These are phyloP conservation scores for Ifrita kowaldi DNA, from an alignment of 2,113 vertebrate genomes.

Conservation along the genomic window DNA sequence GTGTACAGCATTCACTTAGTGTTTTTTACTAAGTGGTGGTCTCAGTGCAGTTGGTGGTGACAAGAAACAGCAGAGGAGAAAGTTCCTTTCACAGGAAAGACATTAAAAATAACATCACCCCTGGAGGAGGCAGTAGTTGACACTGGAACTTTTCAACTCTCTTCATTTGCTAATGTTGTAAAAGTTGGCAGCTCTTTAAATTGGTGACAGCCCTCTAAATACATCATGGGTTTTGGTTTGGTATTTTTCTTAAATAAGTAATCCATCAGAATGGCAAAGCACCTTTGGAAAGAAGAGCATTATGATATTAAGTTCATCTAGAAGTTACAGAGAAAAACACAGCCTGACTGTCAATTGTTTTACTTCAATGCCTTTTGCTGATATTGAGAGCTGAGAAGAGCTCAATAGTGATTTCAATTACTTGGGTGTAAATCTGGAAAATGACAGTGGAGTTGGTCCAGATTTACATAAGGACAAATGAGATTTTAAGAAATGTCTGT, in stretches of 20 bases:
- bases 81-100: background rate
- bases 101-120: background rate
- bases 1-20: background rate
- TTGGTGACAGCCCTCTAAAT: background rate
- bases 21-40: background rate
- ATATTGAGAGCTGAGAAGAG: background rate
- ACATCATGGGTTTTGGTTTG: background rate
- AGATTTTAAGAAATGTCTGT: constrained; percentile 28
- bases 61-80: background rate
- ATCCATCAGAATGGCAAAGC: background rate
- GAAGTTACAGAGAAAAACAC: background rate
- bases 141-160: background rate
- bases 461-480: constrained; percentile 31
- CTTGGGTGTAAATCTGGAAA: constrained; percentile 19
- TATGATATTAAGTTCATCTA: background rate
- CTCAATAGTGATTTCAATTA: background rate
- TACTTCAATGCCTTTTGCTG: constrained; percentile 3
- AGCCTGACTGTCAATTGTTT: background rate
- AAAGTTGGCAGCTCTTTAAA: background rate
- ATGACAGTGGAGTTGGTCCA: background rate
- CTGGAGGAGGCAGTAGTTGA: background rate
- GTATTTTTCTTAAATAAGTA: background rate
- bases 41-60: background rate
- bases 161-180: background rate
- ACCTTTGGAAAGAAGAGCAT: background rate